A percentile compares a stretch with the other conserved stretches of the same genome.
Evolutionary conservation across 2,888 invertebrate genomes (phyloP).

Genomic region (Piscicola geometra): DNA sequence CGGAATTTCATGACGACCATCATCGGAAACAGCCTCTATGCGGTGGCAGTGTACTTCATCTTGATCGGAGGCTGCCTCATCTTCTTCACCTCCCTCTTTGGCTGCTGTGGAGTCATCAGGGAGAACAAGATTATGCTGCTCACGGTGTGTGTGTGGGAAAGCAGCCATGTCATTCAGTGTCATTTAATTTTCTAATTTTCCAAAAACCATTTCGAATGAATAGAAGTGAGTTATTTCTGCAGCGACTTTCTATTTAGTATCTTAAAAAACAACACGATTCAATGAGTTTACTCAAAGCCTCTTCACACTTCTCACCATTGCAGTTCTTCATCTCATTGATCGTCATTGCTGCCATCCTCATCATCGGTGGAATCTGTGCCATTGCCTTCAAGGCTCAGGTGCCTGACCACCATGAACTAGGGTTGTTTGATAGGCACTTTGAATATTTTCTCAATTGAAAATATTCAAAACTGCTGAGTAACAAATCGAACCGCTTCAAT

Average conservation of each 20-base stretch:
- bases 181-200: too few relatives aligned
- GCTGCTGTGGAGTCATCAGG: conserved; percentile 86
- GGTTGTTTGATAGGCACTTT: too few relatives aligned
- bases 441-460: too few relatives aligned
- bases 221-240: too few relatives aligned
- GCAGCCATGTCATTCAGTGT: too few relatives aligned
- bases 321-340: conserved; percentile 69
- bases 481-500: too few relatives aligned
- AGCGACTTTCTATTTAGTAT: too few relatives aligned
- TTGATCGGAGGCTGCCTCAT: conserved; percentile 76
- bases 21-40: conserved; percentile 78
- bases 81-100: conserved; percentile 78
- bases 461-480: too few relatives aligned
- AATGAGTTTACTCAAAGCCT: too few relatives aligned
- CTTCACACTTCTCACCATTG: conserved; percentile 42
- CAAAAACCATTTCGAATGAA: too few relatives aligned
- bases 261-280: too few relatives aligned
- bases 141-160: too few relatives aligned
- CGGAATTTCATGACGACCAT: conserved; percentile 78
- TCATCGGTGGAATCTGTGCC: conserved; percentile 82
- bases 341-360: conserved; percentile 69
- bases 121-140: conserved; percentile 58
- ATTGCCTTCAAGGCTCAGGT: conserved; percentile 85
- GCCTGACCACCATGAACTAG: conserved; percentile 10
- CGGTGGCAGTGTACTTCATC: conserved; percentile 77